A percentile compares a stretch with the other conserved stretches of the same genome.
Conservation (phyloP, 1,140 invertebrate species). For the Gerris buenoi region DNA sequence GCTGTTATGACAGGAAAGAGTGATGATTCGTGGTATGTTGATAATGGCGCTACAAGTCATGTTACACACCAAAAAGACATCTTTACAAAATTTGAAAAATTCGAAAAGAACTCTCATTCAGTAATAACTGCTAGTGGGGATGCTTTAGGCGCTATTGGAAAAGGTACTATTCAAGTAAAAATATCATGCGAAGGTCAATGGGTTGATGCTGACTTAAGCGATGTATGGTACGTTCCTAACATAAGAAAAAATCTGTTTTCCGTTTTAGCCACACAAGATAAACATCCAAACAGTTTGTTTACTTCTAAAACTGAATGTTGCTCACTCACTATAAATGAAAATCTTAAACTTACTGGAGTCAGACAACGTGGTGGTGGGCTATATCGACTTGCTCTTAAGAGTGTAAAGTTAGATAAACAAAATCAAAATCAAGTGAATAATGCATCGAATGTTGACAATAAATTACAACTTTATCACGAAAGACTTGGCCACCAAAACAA, state of each 20-base stretch:
- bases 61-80: slow-evolving; percentile 18
- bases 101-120: slow-evolving; percentile 14
- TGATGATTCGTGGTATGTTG: slow-evolving; percentile 22
- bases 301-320: slow-evolving; percentile 18
- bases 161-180: slow-evolving; percentile 20
- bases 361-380: slow-evolving; percentile 17
- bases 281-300: slow-evolving; percentile 22
- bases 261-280: slow-evolving; percentile 23
- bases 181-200: slow-evolving; percentile 15
- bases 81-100: slow-evolving; percentile 20
- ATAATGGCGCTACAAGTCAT: slow-evolving; percentile 27
- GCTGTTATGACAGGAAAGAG: slow-evolving; percentile 11
- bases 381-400: slow-evolving; percentile 19
- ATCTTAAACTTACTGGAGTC: slow-evolving; percentile 15
- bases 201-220: slow-evolving; percentile 16
- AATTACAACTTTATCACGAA: slow-evolving; percentile 23
- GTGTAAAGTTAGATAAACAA: slow-evolving; percentile 14
- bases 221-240: slow-evolving; percentile 25
- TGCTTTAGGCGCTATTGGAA: slow-evolving; percentile 20
- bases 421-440: no score
- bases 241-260: slow-evolving; percentile 26
- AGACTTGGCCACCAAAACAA: slow-evolving; percentile 25
- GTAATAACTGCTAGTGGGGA: slow-evolving; percentile 21
- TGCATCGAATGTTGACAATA: slow-evolving; percentile 10
- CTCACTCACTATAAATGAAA: slow-evolving; percentile 15